Conservation (phyloP, 2,888 invertebrate species). For the Aleiodes testaceus region DNA sequence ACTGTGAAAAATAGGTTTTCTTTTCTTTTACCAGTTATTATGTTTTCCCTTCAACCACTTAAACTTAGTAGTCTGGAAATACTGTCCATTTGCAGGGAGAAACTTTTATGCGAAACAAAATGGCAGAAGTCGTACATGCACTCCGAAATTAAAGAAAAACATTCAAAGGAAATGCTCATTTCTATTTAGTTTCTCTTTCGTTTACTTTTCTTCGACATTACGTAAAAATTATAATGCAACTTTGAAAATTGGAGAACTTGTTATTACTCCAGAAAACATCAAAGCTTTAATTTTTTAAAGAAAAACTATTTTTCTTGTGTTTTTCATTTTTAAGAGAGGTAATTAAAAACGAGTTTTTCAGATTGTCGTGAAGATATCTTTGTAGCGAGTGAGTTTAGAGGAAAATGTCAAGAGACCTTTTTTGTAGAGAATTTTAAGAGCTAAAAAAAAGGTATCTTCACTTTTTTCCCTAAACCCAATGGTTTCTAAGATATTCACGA, state of each 20-base stretch:
- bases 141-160: conserved; percentile 49
- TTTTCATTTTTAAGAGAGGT: too few species aligned
- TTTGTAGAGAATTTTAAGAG: too few species aligned
- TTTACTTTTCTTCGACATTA: conserved; percentile 14
- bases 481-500: too few species aligned
- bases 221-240: neutral
- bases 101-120: conserved; percentile 39
- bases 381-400: neutral
- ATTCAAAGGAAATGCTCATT: conserved; percentile 14
- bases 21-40: conserved; percentile 14
- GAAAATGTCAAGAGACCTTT: too few species aligned
- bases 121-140: conserved; percentile 7
- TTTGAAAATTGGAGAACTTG: conserved; percentile 18
- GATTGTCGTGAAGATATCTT: too few species aligned
- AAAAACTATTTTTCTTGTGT: neutral
- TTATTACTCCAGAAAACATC: conserved; percentile 18
- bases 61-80: conserved; percentile 27
- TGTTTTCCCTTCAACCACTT: conserved; percentile 29
- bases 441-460: too few species aligned
- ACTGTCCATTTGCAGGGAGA: conserved; percentile 21
- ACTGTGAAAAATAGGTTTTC: neutral
- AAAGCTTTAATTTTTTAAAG: conserved; percentile 26
- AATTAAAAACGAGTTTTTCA: too few species aligned
- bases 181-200: neutral
- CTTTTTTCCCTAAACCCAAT: too few species aligned